Base-by-base conservation (phyloP, 2,797 vertebrate species). In the Odontamblyopus lacepedii region DNA sequence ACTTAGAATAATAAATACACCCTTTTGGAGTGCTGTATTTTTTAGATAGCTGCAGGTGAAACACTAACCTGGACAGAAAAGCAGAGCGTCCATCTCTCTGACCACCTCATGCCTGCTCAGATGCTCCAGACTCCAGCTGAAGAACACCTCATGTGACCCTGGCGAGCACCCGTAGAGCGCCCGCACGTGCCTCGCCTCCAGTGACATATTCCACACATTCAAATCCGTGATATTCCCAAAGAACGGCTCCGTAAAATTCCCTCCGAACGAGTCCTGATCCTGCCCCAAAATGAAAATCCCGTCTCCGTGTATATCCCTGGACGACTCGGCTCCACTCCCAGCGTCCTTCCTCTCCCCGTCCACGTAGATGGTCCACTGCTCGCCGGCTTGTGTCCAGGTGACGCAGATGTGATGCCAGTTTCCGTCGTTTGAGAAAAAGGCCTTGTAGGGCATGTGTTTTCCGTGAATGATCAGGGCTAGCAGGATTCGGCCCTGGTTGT, bases 211-310 rank as follows among this genome's bases (percentile, higher is more conserved):
- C 97, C 97, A 97, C 35, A 97, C 29, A 38, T 94, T 94, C 62
- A 98, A 57, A 64, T 95, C 94, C 0, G 96, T 97, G 75, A 98
- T 91, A 81, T 96, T 97, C 67, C 97, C 96, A 41, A 95, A 94
- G 84, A 98, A 98, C 15, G 97, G 95, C 71, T 98, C 96, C 0
- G 93, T 95, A 86, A 98, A 98, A 81, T 95, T 94, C 19, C 97
- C 96, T 0, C 96, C 97, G 63, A 95, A 93, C 0, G 96, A 94
- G 75, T 97, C 97, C 73, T 97, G 97, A 71, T 98, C 96, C 80
- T 98, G 97, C 2, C 97, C 97, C 27, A 97, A 83, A n/a, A 97
- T 95, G 44, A 98, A 91, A 53, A 94, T 94, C 1, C 97, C 96
- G 0, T 93, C 88, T 0, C 91, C 89, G 0, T 91, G 73, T 75